Percentiles rank a stretch among this genome's conserved stretches.
These are phyloP conservation scores for Bathybates hornii DNA, from an alignment of 2,113 vertebrate genomes.

Conservation along the genomic window DNA sequence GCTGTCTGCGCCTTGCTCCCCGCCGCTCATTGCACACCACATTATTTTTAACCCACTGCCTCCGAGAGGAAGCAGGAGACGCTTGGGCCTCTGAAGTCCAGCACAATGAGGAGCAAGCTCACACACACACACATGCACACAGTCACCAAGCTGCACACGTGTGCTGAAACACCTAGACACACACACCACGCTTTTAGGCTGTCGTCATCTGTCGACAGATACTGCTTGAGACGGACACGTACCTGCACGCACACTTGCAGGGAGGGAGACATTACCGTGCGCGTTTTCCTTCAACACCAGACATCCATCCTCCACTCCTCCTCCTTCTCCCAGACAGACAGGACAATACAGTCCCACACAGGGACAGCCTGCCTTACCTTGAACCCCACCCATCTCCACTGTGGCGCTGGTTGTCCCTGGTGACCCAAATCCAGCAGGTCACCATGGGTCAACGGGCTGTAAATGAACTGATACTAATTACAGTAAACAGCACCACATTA, in stretches of 20 bases:
- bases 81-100: slow-evolving; percentile 70
- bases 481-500: slow-evolving; percentile 55
- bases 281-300: slow-evolving; percentile 10
- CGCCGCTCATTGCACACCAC: slow-evolving; percentile 70
- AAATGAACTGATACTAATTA: slow-evolving; percentile 73
- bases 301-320: slow-evolving; percentile 29
- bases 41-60: slow-evolving; percentile 80
- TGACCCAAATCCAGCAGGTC: slow-evolving; percentile 63
- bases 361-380: slow-evolving; percentile 19
- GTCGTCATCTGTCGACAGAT: slow-evolving; percentile 38
- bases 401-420: slow-evolving; percentile 37
- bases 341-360: background rate
- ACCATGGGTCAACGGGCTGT: slow-evolving; percentile 58
- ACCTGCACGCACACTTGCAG: background rate
- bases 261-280: background rate
- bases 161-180: slow-evolving; percentile 40
- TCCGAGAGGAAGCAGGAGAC: slow-evolving; percentile 72
- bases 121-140: slow-evolving; percentile 49
- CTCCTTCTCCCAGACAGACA: background rate
- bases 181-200: slow-evolving; percentile 29
- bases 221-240: background rate
- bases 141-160: slow-evolving; percentile 39
- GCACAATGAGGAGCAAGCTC: slow-evolving; percentile 68
- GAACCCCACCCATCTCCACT: slow-evolving; percentile 31
- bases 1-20: slow-evolving; percentile 73